Evolutionary conservation across 1,140 invertebrate genomes (phyloP).

Genomic region (Halyomorpha halys): DNA sequence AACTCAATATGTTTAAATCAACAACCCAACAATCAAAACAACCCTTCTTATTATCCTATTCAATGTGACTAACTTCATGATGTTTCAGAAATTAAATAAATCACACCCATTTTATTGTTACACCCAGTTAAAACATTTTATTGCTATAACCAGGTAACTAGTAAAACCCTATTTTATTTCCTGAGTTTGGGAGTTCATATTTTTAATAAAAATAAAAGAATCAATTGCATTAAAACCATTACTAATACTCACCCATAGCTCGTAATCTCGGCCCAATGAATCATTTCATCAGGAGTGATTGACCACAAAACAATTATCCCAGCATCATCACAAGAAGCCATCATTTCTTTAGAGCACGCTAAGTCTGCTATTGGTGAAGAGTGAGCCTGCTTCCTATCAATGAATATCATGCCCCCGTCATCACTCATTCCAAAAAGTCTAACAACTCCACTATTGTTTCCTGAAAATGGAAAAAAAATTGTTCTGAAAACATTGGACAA

Average conservation of each 20-base stretch:
- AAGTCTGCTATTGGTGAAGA: slow-evolving; percentile 30
- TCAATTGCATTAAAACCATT: neutral
- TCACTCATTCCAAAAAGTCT: slow-evolving; percentile 32
- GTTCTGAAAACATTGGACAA: too few relatives aligned
- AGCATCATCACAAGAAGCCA: slow-evolving; percentile 32
- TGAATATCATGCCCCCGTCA: slow-evolving; percentile 30
- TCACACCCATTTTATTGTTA: too few relatives aligned
- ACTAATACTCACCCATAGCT: slow-evolving; percentile 26
- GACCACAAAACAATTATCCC: slow-evolving; percentile 31
- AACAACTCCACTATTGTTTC: slow-evolving; percentile 31
- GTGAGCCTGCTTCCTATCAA: slow-evolving; percentile 32
- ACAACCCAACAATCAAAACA: too few relatives aligned
- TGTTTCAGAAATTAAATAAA: neutral
- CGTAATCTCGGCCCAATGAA: slow-evolving; percentile 24
- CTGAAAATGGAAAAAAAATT: slow-evolving; percentile 22
- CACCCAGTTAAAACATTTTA: too few relatives aligned
- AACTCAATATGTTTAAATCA: too few relatives aligned
- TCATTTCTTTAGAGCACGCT: slow-evolving; percentile 25
- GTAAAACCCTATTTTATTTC: neutral
- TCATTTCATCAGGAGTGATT: slow-evolving; percentile 28
- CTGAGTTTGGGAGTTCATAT: neutral
- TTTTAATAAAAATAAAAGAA: neutral
- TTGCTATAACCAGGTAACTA: too few relatives aligned
- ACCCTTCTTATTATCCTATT: too few relatives aligned
- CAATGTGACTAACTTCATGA: neutral